These are phyloP conservation scores for Podabrus alpinus DNA, from an alignment of 2,888 invertebrate genomes.

Conservation along the genomic window DNA sequence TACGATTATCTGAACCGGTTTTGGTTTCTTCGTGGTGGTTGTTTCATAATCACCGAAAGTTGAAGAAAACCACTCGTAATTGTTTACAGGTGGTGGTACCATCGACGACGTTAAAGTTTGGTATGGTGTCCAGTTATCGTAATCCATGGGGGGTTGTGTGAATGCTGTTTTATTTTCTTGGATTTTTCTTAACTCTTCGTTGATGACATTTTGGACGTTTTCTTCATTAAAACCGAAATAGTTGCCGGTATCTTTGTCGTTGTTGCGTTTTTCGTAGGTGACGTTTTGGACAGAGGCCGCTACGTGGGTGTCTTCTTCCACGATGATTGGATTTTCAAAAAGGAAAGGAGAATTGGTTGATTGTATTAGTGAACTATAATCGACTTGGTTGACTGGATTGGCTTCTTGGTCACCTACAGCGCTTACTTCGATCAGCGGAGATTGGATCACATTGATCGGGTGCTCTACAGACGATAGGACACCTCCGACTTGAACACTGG, in stretches of 20 bases:
- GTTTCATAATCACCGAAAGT: slow-evolving; percentile 29
- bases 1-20: slow-evolving; percentile 78
- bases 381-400: slow-evolving; percentile 16
- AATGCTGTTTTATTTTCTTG: background rate
- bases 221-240: slow-evolving; percentile 30
- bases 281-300: slow-evolving; percentile 51
- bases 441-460: slow-evolving; percentile 71
- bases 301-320: slow-evolving; percentile 59
- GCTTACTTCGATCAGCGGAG: slow-evolving; percentile 67
- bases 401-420: slow-evolving; percentile 35
- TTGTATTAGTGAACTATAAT: background rate
- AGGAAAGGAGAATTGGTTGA: slow-evolving; percentile 21
- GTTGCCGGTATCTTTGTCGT: slow-evolving; percentile 35
- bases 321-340: slow-evolving; percentile 53
- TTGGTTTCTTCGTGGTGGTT: slow-evolving; percentile 59
- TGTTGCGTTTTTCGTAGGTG: slow-evolving; percentile 42
- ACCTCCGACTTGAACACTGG: slow-evolving; percentile 70
- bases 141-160: slow-evolving; percentile 39
- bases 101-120: slow-evolving; percentile 39
- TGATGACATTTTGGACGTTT: slow-evolving; percentile 17
- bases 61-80: slow-evolving; percentile 43
- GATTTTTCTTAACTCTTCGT: background rate
- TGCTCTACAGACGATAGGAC: slow-evolving; percentile 73
- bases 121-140: slow-evolving; percentile 42
- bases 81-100: slow-evolving; percentile 42